These are phyloP conservation scores for Oriolus oriolus DNA, from an alignment of 2,113 vertebrate species.

Conservation along the genomic window DNA sequence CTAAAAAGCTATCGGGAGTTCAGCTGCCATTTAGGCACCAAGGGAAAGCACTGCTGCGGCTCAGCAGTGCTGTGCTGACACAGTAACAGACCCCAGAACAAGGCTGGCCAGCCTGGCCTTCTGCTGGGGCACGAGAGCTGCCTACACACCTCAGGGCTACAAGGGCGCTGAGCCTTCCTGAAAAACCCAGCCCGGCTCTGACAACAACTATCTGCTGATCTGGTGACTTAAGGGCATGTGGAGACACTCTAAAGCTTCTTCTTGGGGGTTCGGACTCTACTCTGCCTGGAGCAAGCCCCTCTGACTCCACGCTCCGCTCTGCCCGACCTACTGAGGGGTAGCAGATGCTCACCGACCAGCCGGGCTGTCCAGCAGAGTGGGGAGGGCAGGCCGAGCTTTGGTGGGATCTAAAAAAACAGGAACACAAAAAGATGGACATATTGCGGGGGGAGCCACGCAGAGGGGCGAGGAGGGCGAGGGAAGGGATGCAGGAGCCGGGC, in stretches of 20 bases:
- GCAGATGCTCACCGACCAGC: conserved; percentile 48
- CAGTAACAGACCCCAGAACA: not conserved
- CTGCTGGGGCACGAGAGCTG: not conserved
- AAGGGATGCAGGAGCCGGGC: not conserved
- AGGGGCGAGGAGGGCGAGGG: not conserved
- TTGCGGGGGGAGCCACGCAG: not conserved
- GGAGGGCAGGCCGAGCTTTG: not conserved
- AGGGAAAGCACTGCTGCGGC: not conserved
- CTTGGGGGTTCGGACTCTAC: not conserved
- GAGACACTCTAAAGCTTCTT: not conserved
- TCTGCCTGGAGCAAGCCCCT: not conserved
- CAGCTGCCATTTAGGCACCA: not conserved
- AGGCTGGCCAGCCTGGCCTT: not conserved
- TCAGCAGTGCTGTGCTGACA: not conserved
- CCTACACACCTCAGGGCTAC: not conserved
- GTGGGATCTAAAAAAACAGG: conserved; percentile 12
- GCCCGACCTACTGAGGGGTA: not conserved
- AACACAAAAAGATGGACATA: not conserved
- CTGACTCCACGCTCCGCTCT: not conserved
- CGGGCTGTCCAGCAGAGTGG: not conserved
- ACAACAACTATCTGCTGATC: not conserved
- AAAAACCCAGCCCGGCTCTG: not conserved
- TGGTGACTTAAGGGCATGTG: not conserved
- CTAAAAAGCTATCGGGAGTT: not conserved
- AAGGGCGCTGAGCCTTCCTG: not conserved